These are phyloP conservation scores for Melieria picta DNA, from an alignment of 2,888 invertebrate genomes.

Conservation along the genomic window DNA sequence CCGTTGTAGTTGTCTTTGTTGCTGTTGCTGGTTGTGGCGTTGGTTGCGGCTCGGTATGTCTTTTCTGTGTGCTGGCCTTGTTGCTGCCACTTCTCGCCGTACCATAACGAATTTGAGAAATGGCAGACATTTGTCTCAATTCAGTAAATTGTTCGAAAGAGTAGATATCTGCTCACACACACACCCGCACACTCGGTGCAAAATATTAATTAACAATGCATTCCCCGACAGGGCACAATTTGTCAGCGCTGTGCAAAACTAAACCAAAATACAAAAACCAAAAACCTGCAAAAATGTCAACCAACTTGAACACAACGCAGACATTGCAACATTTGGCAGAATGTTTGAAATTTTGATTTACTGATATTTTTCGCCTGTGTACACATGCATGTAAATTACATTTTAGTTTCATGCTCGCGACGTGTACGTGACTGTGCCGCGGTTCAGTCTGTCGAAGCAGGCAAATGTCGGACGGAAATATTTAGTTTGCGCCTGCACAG, in stretches of 20 bases:
- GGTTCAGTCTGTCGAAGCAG: background rate
- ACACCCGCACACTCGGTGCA: no score
- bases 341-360: no score
- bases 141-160: constrained; percentile 6
- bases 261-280: background rate
- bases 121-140: constrained; percentile 22
- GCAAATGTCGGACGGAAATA: no score
- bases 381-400: constrained; percentile 20
- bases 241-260: background rate
- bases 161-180: background rate
- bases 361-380: no score
- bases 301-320: background rate
- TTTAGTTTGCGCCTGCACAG: no score
- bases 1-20: background rate
- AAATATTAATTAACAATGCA: no score
- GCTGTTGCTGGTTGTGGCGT: background rate
- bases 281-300: background rate
- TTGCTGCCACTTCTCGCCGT: background rate
- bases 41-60: no score
- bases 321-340: background rate
- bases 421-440: constrained; percentile 22
- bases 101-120: constrained; percentile 7
- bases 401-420: constrained; percentile 22
- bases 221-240: no score
- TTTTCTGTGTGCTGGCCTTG: background rate